Conservation (phyloP, 2,888 invertebrate genomes). For the Hymenopus coronatus region DNA sequence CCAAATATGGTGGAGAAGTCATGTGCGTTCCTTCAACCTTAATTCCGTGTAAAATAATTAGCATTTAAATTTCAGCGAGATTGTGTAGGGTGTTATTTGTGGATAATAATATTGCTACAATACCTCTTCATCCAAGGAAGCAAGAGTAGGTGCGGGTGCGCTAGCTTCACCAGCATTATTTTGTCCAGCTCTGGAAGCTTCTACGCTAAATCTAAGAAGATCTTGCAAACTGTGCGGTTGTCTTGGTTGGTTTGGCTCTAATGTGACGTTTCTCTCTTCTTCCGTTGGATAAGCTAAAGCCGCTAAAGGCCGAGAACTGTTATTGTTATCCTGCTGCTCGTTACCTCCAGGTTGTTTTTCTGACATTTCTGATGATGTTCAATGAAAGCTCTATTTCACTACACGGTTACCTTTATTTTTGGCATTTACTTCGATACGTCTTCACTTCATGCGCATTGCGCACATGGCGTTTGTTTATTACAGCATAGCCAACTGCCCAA, state of each 20-base stretch:
- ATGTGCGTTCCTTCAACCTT: no score
- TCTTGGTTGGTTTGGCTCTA: conserved; percentile 30
- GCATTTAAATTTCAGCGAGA: no score
- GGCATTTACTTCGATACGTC: no score
- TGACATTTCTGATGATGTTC: neutral
- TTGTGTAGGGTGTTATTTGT: no score
- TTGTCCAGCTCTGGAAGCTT: conserved; percentile 48
- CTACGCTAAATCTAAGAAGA: conserved; percentile 66
- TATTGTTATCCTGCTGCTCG: neutral
- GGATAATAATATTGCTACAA: neutral
- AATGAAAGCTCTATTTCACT: no score
- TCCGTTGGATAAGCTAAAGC: neutral
- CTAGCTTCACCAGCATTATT: conserved; percentile 54
- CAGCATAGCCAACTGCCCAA: no score
- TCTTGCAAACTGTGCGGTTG: conserved; percentile 52
- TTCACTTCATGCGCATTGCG: no score
- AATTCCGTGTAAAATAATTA: no score
- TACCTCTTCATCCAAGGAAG: conserved; percentile 64
- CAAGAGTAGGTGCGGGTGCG: conserved; percentile 49
- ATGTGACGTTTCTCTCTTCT: conserved; percentile 15
- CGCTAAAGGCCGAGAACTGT: neutral
- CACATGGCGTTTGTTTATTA: no score
- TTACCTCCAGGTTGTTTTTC: neutral
- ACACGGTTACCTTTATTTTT: no score
- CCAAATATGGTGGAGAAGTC: no score